These are phyloP conservation scores for Ctenopoma multispine DNA, from an alignment of 2,797 vertebrate genomes.

Conservation along the genomic window DNA sequence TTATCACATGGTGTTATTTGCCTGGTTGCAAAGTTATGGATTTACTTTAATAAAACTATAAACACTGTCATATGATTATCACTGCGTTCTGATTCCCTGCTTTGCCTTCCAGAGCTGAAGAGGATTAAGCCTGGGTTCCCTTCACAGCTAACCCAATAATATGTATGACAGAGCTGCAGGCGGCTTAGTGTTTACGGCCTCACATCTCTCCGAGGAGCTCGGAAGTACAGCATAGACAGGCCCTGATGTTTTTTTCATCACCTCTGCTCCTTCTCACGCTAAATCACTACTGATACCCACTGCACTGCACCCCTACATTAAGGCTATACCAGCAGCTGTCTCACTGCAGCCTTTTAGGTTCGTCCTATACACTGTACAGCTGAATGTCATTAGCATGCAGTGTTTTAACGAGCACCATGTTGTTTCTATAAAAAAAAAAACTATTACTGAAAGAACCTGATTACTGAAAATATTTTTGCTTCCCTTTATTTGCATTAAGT, in stretches of 20 bases:
- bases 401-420: neutral
- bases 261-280: constrained; percentile 60
- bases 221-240: constrained; percentile 41
- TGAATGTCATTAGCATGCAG: constrained; percentile 9
- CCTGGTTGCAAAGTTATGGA: constrained; percentile 41
- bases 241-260: constrained; percentile 59
- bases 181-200: constrained; percentile 75
- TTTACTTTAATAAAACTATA: constrained; percentile 61
- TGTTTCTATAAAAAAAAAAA: neutral
- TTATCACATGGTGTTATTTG: constrained; percentile 28
- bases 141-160: constrained; percentile 71
- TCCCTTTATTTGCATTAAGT: no score
- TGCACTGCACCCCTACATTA: constrained; percentile 42
- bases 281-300: constrained; percentile 60
- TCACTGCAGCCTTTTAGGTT: constrained; percentile 40
- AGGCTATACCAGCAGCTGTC: constrained; percentile 11
- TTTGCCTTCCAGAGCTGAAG: constrained; percentile 67
- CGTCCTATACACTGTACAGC: neutral
- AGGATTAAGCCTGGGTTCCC: constrained; percentile 74
- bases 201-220: constrained; percentile 62
- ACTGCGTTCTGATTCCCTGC: constrained; percentile 51
- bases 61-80: constrained; percentile 66
- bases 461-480: neutral
- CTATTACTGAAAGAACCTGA: neutral
- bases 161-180: constrained; percentile 76